Conservation (phyloP, 2,113 vertebrate genomes). For the Reinhardtius hippoglossoides region DNA sequence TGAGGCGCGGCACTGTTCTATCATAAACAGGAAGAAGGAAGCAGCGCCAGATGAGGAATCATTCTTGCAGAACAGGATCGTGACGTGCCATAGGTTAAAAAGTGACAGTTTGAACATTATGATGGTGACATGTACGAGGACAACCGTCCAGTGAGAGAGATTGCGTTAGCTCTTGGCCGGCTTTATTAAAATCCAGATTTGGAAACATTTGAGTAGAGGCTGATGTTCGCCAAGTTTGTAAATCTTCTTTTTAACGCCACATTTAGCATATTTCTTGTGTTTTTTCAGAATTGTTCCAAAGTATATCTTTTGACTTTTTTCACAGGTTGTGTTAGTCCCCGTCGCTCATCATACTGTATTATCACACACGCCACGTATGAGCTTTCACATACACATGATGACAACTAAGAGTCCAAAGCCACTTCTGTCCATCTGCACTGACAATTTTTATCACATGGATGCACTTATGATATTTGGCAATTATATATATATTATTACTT, state of each 20-base stretch:
- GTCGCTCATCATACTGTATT: too few species aligned
- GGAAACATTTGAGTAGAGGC: background rate
- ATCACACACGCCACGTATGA: too few species aligned
- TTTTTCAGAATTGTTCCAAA: too few species aligned
- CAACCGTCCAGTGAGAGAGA: background rate
- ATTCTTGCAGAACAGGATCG: background rate
- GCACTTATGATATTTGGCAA: too few species aligned
- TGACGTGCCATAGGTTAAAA: background rate
- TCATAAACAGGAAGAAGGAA: conserved; percentile 11
- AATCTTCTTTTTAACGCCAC: background rate
- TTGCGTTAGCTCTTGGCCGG: background rate
- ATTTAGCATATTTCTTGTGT: too few species aligned
- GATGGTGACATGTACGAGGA: background rate
- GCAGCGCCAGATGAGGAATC: background rate
- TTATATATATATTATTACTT: too few species aligned
- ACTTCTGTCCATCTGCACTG: too few species aligned
- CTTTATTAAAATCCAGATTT: conserved; percentile 1
- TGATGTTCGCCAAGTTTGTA: background rate
- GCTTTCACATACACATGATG: too few species aligned
- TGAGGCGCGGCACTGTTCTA: conserved; percentile 14
- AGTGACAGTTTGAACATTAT: background rate
- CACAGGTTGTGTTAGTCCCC: background rate
- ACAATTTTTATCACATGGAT: too few species aligned
- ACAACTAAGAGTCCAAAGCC: too few species aligned
- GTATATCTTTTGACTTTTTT: background rate